Evolutionary conservation across 1,140 invertebrate genomes (phyloP), one percentile per base, ranked within the genome.

Genomic region (Drosophila lacertosa): DNA sequence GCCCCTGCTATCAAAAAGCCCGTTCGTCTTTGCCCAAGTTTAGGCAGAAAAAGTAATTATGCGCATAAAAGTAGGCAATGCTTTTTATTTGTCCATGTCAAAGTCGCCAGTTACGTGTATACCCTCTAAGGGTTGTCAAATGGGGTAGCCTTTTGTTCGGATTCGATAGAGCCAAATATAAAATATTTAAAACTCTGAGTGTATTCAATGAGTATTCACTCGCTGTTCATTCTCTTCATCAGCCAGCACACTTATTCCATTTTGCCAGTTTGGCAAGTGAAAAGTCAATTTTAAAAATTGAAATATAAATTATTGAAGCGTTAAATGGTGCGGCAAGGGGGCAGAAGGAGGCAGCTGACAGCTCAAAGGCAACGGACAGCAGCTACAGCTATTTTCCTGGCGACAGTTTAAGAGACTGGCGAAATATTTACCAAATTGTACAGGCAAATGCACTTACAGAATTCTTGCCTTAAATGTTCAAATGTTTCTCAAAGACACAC

Each of bases 251-350:
- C 29, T 57, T 42, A 37, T 18, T 11, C 13, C 20, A 15, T 55
- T 15, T 50, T 44, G 22, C n/a, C 53, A 48, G 53, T 74, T 64
- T 37, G 35, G 51, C 76, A 69, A 69, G 66, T 73, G 57, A 73
- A 79, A 76, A 64, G 67, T 69, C 80, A 79, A 73, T 84, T 76
- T 63, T 48, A 11, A 67, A 76, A 84, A 76, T 84, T 59, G 67
- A 84, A 84, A 76, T 76, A 73, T 84, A 79, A 84, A 84, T 84
- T 80, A 77, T 84, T 79, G 72, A 84, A 69, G 72, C 75, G 51
- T 79, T 26, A 63, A 71, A 32, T 45, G 73, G 60, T 54, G n/a
- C 35, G 68, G 18, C 20, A 55, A 16, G 2, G 47, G 13, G 68
- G 18, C 20, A 55, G 22, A 2, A 37, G 13, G 33, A 39, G n/a